Base-by-base conservation (phyloP, 2,113 vertebrate species). In the Cranoglanis bouderius region DNA sequence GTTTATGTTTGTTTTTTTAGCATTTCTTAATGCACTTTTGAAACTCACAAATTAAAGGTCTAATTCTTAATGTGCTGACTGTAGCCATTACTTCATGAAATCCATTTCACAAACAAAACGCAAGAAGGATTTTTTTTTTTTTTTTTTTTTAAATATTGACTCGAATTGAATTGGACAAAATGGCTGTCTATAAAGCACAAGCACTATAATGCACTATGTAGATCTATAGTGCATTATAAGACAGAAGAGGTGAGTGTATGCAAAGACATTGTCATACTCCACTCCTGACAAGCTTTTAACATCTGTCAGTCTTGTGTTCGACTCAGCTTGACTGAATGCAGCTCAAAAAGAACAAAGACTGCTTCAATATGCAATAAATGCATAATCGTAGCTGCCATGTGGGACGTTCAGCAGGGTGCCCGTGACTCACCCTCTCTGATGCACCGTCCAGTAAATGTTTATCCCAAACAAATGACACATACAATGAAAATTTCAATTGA, bases 321-420 rank as follows among this genome's bases (percentile, higher is more conserved):
- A 43, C 46, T 81, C 55, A 85, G 81, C 85, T 85, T 85, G 85
- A 91, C 59, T 91, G 74, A 91, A 81, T 19, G 49, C 51, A 63
- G 80, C 72, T 80, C 82, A 85, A 61, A 82, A 86, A 81, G 85
- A 87, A 87, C 89, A 88, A 87, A 88, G 85, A 32, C 49, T 88
- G 75, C 63, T 16, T 86, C 77, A 59, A 67, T 83, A 57, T 86
- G 82, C 82, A 83, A 87, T 89, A 88, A 90, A 90, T 55, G 61
- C 53, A 87, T 63, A 88, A 89, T 70, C 67, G 19, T 57, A 85
- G 74, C 55, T 87, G 86, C 89, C 88, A 90, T 86, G 84, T 89
- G 84, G 84, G 65, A 24, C 75, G 63, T 74, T 84, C 63, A 85
- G 86, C 88, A 86, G 70, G 86, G 59, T 24, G 74, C 57, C 78